phyloP scores from a whole-genome alignment of 2,888 invertebrate species.

The Caenorhabditis parvicauda region DNA sequence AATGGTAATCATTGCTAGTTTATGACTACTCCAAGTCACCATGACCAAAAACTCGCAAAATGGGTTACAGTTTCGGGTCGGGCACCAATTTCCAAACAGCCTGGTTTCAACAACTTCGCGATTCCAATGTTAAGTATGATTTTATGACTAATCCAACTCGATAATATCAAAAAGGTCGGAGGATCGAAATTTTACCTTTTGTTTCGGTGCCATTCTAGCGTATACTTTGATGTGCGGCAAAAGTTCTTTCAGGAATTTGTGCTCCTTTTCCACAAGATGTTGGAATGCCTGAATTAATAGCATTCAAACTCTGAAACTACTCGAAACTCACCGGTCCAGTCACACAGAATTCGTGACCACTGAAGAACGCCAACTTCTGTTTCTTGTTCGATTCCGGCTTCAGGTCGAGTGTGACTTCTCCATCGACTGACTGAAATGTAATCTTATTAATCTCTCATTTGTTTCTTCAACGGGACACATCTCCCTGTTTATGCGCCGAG shows the following conservation, averaged over 20 bases:
- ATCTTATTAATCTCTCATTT: slow-evolving; percentile 1
- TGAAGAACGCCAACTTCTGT: slow-evolving; percentile 69
- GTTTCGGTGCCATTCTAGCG: slow-evolving; percentile 96
- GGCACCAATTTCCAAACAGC: too few species aligned
- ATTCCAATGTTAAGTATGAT: too few species aligned
- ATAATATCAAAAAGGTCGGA: too few species aligned
- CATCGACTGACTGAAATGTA: slow-evolving; percentile 30
- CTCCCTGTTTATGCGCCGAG: too few species aligned
- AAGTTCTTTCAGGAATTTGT: slow-evolving; percentile 72
- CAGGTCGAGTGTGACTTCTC: slow-evolving; percentile 58
- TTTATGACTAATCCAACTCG: too few species aligned
- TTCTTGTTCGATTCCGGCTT: slow-evolving; percentile 18
- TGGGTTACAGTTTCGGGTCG: too few species aligned
- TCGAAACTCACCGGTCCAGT: slow-evolving; percentile 75
- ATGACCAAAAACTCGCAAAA: too few species aligned
- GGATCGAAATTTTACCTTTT: slow-evolving; percentile 73
- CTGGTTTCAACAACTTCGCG: too few species aligned
- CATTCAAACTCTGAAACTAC: neutral
- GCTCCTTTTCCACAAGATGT: slow-evolving; percentile 71
- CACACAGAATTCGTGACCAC: slow-evolving; percentile 83
- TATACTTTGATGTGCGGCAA: slow-evolving; percentile 86
- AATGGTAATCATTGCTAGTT: too few species aligned
- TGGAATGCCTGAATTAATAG: slow-evolving; percentile 34
- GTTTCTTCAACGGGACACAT: neutral
- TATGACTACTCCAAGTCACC: too few species aligned